Percentiles rank a stretch among this genome's conserved stretches.
Conservation (phyloP, 2,113 vertebrate species). For the Corythornis vintsioides region DNA sequence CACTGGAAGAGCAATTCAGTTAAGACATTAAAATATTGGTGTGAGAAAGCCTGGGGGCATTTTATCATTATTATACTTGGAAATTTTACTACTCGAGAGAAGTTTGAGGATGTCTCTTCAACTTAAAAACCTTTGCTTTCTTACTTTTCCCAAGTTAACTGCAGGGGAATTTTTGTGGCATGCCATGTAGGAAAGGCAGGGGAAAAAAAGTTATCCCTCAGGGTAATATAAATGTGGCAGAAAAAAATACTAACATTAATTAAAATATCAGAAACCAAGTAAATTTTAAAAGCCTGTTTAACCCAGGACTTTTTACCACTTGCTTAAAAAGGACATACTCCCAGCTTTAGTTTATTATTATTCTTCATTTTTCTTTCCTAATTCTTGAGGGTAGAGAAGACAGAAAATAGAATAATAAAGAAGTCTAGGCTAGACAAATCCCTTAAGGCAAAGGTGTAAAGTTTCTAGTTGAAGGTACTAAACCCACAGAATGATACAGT, state of each 20-base stretch:
- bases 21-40: not conserved
- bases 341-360: not conserved
- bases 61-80: not conserved
- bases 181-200: not conserved
- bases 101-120: not conserved
- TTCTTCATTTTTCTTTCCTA: not conserved
- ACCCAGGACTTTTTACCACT: not conserved
- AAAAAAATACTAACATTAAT: conserved; percentile 18
- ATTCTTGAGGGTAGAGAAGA: not conserved
- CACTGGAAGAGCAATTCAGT: not conserved
- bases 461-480: not conserved
- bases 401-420: not conserved
- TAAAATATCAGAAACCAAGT: conserved; percentile 16
- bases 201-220: not conserved
- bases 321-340: conserved; percentile 31
- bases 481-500: not conserved
- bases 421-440: not conserved
- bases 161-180: not conserved
- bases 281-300: not conserved
- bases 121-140: not conserved
- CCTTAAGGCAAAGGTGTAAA: not conserved
- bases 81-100: not conserved
- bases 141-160: not conserved
- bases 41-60: not conserved
- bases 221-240: not conserved